Evolutionary conservation across 2,797 vertebrate species (phyloP).

Genomic region (Botia almorhae): DNA sequence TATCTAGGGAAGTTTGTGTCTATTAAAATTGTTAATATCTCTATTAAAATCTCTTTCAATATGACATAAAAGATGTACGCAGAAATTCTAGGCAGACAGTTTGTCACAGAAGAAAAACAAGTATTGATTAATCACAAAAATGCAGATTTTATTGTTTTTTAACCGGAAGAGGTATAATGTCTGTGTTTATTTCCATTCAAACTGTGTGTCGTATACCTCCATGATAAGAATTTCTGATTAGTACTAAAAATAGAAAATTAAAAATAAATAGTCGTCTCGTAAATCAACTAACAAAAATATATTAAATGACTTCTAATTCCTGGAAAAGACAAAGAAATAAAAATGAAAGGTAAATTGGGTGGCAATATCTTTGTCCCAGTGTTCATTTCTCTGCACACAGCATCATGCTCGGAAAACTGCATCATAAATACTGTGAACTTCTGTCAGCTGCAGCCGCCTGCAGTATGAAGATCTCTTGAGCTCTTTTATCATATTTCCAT

Average conservation of each 20-base stretch:
- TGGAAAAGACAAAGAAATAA: slow-evolving; percentile 70
- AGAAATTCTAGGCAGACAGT: slow-evolving; percentile 66
- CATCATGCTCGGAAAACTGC: slow-evolving; percentile 83
- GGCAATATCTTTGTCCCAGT: slow-evolving; percentile 70
- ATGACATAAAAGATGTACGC: slow-evolving; percentile 80
- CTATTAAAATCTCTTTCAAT: slow-evolving; percentile 69
- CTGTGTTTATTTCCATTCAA: slow-evolving; percentile 77
- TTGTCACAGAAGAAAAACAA: slow-evolving; percentile 68
- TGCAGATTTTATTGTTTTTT: slow-evolving; percentile 42
- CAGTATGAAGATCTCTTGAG: slow-evolving; percentile 68
- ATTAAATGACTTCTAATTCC: slow-evolving; percentile 82
- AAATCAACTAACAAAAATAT: slow-evolving; percentile 87
- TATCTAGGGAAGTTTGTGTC: slow-evolving; percentile 60
- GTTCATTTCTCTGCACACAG: slow-evolving; percentile 69
- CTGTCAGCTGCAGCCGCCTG: slow-evolving; percentile 71
- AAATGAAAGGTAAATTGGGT: slow-evolving; percentile 78
- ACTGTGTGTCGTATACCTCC: slow-evolving; percentile 75
- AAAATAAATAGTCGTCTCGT: slow-evolving; percentile 85
- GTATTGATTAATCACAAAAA: slow-evolving; percentile 71
- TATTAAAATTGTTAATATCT: slow-evolving; percentile 63
- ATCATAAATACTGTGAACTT: slow-evolving; percentile 78
- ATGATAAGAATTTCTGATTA: slow-evolving; percentile 77
- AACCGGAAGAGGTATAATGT: slow-evolving; percentile 81
- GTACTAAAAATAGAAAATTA: slow-evolving; percentile 85
- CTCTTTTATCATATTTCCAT: slow-evolving; percentile 77